Base-by-base conservation (phyloP, 2,797 vertebrate genomes). In the Myotis planiceps region DNA sequence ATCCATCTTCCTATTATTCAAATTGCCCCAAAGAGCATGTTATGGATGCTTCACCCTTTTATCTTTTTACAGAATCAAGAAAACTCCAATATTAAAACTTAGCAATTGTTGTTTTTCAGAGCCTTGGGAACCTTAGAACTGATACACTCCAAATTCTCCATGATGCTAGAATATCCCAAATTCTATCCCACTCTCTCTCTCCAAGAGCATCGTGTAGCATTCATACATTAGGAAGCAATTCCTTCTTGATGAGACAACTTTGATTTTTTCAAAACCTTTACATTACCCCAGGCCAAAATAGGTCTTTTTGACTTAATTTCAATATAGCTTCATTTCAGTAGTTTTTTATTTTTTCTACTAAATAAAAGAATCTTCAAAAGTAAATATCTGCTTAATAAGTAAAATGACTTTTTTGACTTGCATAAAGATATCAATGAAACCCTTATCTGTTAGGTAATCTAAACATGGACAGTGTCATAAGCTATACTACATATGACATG, bases 351-450 rank as follows among this genome's bases (percentile, higher is more conserved):
- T 92, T 78, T 88, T 0, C n/a, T 25, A 19, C 74, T 76, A 83
- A 37, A 25, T 76, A 18, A 63, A 51, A 53, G 42, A 72, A 63
- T 32, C 45, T 69, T 15, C 39, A 66, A 68, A 84, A 42, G 14
- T 85, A 92, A 87, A 58, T 75, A 63, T 29, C 25, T 84, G 18
- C 10, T 51, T 78, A 55, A 15, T 19, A 86, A 94, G 37, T 49
- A 75, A 69, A 79, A 29, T 53, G 21, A 15, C 8, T 76, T 51
- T 95, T 82, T 86, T 87, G 21, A n/a, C 19, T 21, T 37, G 3
- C 21, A 3, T 63, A 39, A 91, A 51, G 8, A 58, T 14, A 58
- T 58, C 18, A 49, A 0, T 27, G 32, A 45, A 85, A 25, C 8
- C 9, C 8, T 74, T n/a, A 2, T 7, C 10, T 21, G 13, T 71